phyloP scores from a whole-genome alignment of 2,888 invertebrate species.

The Thera obeliscata region DNA sequence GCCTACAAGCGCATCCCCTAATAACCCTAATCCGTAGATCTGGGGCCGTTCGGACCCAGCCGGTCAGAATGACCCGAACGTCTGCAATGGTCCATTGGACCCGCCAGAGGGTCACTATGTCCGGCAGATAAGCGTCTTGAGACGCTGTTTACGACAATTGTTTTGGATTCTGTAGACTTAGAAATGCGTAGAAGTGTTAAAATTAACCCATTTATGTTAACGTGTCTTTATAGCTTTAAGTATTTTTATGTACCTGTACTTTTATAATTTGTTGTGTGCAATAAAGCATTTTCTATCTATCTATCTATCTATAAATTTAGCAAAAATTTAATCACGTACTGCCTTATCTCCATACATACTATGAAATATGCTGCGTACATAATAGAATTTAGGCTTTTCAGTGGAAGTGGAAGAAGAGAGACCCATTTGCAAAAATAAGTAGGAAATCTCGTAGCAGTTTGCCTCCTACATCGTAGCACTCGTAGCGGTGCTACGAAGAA shows the following conservation, averaged over 20 bases:
- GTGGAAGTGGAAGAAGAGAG: too few species aligned
- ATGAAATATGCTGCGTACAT: not conserved
- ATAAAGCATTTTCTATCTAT: too few species aligned
- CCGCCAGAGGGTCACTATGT: slow-evolving; percentile 26
- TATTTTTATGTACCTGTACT: too few species aligned
- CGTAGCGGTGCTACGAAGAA: slow-evolving; percentile 14
- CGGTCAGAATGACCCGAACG: slow-evolving; percentile 16
- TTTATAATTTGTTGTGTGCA: too few species aligned
- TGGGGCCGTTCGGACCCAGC: slow-evolving; percentile 19
- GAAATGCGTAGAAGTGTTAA: slow-evolving; percentile 7
- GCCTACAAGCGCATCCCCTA: slow-evolving; percentile 14
- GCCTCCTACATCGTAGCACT: slow-evolving; percentile 8
- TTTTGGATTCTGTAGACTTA: slow-evolving; percentile 22
- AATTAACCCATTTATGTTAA: not conserved
- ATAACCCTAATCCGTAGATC: slow-evolving; percentile 27
- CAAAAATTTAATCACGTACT: too few species aligned
- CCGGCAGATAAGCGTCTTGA: slow-evolving; percentile 42
- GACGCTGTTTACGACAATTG: slow-evolving; percentile 33
- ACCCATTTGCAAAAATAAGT: too few species aligned
- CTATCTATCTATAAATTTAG: too few species aligned
- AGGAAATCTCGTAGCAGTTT: not conserved
- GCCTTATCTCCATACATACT: too few species aligned
- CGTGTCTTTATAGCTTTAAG: too few species aligned
- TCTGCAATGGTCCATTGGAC: slow-evolving; percentile 25
- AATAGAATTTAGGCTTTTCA: not conserved